Percentiles rank a stretch among this genome's conserved stretches.
phyloP scores from a whole-genome alignment of 2,888 invertebrate genomes.

The Watsonalla binaria region DNA sequence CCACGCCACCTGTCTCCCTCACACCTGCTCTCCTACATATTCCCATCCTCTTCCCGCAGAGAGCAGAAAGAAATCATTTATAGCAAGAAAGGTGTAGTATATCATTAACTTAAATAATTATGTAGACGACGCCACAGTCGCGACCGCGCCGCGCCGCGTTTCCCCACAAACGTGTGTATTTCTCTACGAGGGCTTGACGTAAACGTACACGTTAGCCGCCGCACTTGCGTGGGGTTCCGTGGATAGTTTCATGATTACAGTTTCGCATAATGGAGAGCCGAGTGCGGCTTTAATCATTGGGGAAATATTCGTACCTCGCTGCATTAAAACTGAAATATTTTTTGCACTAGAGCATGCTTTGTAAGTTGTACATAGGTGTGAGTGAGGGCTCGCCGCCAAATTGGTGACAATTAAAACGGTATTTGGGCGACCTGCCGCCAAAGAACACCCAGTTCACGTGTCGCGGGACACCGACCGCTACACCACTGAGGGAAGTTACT shows the following conservation, averaged over 20 bases:
- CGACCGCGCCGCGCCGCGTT: constrained; percentile 22
- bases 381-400: background rate
- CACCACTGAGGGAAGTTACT: too few relatives aligned
- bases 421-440: background rate
- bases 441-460: too few relatives aligned
- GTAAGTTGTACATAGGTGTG: background rate
- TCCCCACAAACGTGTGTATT: constrained; percentile 10
- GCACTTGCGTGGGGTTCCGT: constrained; percentile 11
- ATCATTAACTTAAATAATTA: constrained; percentile 77
- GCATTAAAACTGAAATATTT: constrained; percentile 1
- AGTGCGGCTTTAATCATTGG: constrained; percentile 68
- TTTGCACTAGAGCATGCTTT: background rate
- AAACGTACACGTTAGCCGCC: constrained; percentile 24
- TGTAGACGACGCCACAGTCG: constrained; percentile 45
- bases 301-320: constrained; percentile 54
- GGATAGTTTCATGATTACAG: constrained; percentile 70
- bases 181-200: constrained; percentile 18
- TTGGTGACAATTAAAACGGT: background rate
- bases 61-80: constrained; percentile 63
- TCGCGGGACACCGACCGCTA: too few relatives aligned
- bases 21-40: constrained; percentile 6
- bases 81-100: constrained; percentile 63
- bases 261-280: constrained; percentile 64
- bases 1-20: constrained; percentile 27
- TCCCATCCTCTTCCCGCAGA: constrained; percentile 32